These are phyloP conservation scores for Gambusia holbrooki DNA, from an alignment of 2,113 vertebrate genomes.

Conservation along the genomic window DNA sequence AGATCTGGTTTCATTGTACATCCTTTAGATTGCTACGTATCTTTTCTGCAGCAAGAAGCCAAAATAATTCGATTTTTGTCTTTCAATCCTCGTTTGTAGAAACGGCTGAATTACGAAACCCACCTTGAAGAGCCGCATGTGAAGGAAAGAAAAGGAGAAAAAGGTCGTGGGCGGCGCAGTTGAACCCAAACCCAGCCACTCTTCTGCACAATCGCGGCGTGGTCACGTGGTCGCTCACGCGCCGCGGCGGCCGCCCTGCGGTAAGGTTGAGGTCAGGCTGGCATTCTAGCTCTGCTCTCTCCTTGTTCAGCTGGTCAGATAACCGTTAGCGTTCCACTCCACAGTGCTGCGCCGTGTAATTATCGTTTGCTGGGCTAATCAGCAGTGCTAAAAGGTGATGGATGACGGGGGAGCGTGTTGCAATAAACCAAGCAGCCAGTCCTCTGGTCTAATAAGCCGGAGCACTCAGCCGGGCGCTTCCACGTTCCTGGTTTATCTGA, in stretches of 20 bases:
- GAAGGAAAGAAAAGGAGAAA: neutral
- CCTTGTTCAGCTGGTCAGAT: slow-evolving; percentile 63
- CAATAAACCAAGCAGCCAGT: slow-evolving; percentile 55
- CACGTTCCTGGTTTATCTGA: slow-evolving; percentile 38
- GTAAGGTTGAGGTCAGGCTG: slow-evolving; percentile 39
- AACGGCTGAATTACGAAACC: neutral
- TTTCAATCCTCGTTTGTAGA: neutral
- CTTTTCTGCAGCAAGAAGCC: neutral
- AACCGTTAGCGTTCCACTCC: slow-evolving; percentile 41
- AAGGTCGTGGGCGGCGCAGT: neutral
- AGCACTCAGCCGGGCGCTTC: slow-evolving; percentile 27
- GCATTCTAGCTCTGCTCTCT: slow-evolving; percentile 31
- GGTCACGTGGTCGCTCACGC: neutral
- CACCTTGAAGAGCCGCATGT: neutral
- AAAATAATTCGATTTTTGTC: neutral
- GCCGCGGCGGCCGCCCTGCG: neutral
- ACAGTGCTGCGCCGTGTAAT: slow-evolving; percentile 55
- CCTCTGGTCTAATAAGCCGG: slow-evolving; percentile 40
- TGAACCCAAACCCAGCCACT: slow-evolving; percentile 6
- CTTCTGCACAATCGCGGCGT: neutral
- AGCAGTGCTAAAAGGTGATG: slow-evolving; percentile 70
- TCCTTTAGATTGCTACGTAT: neutral
- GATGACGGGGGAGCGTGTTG: slow-evolving; percentile 58
- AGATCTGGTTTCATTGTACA: no score
- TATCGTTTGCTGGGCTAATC: slow-evolving; percentile 70